Base-by-base conservation (phyloP, 2,888 invertebrate species). In the Lasioglossum leucozonium region DNA sequence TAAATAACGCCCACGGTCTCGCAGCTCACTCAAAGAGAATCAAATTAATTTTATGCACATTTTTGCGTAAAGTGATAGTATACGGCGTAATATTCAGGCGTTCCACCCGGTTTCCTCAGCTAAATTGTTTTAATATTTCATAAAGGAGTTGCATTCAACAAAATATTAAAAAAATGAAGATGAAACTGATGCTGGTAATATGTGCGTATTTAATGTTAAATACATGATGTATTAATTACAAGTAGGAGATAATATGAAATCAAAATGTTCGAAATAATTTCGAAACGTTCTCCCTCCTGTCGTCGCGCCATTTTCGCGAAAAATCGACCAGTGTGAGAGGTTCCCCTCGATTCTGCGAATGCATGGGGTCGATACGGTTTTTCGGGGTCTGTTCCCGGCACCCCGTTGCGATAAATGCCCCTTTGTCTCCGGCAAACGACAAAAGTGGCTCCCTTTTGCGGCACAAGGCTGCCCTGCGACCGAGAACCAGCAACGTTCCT, bases 361-460 rank as follows among this genome's bases (percentile, higher is more conserved):
- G 78, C 69, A 78, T 69, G 72, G 85, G 79, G 85, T 85, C 84
- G 85, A 84, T 86, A 86, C 84, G 73, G 84, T 80, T 83, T 79
- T 86, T 84, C 82, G 80, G 82, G 72, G 77, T 67, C 51, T n/a
- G 44, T 73, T 67, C 73, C 78, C 47, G 71, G 80, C 79, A 76
- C 81, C 89, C 87, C 81, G 75, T 71, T 11, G 88, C 85, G 89
- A 90, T 92, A 92, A 92, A 92, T 91, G 85, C 87, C 79, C 81
- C 91, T 91, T 92, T 92, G 91, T 92, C 87, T 87, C 75, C 10
- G 10, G 74, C 18, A 65, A 77, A 76, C 58, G 72, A 78, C 62
- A 40, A 62, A 79, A 79, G 62, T 82, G 62, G 62, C 44, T 26
- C 51, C 62, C 47, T 16, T n/a, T n/a, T 26, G 34, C 40, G 40